Conservation (phyloP, 2,113 vertebrate genomes). For the Apodemus speciosus region DNA sequence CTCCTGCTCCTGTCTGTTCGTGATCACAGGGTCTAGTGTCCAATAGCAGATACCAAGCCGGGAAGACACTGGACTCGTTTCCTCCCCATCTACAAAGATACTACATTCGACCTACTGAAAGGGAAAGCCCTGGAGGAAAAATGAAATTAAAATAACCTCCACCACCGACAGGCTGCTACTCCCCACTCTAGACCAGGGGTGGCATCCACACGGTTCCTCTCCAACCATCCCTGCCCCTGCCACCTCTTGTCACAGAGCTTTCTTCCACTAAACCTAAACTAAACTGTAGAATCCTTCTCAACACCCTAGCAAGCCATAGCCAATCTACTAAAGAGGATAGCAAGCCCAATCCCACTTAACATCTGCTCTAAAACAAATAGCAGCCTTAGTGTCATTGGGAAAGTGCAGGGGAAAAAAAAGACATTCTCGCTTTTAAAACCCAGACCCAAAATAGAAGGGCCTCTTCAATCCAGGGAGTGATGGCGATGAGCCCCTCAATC, state of each 20-base stretch:
- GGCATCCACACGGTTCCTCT: neutral
- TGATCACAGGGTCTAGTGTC: neutral
- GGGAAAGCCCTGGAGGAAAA: neutral
- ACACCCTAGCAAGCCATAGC: neutral
- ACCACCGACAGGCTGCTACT: neutral
- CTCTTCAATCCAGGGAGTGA: neutral
- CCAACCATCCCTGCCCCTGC: neutral
- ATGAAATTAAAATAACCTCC: neutral
- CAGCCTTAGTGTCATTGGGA: neutral
- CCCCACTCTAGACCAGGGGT: neutral
- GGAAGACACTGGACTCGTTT: neutral
- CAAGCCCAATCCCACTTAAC: neutral
- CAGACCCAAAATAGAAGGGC: neutral
- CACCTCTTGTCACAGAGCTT: neutral
- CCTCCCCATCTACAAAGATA: neutral
- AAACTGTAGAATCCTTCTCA: neutral
- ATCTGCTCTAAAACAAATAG: neutral
- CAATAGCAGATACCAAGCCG: neutral
- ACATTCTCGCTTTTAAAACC: neutral
- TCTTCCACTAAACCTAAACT: neutral
- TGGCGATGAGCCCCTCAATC: neutral
- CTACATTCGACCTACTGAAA: neutral
- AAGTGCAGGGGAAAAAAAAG: neutral
- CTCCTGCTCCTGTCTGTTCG: neutral
- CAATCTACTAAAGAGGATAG: neutral